Evolutionary conservation across 2,113 vertebrate species (phyloP), one percentile per base, ranked within the genome.

Genomic region (Rostratula benghalensis): DNA sequence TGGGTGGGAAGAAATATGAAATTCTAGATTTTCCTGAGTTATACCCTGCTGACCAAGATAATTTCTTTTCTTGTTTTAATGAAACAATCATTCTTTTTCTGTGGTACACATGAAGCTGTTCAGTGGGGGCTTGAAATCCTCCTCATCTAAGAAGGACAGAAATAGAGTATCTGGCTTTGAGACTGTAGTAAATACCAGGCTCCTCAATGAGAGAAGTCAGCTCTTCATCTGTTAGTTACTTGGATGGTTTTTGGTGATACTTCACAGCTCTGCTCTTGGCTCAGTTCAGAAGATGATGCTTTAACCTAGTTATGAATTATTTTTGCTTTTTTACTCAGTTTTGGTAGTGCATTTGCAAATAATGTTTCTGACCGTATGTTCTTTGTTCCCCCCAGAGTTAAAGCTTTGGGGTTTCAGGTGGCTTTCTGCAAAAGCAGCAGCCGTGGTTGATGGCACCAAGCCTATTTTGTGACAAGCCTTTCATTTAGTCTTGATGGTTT

Each of bases 401-500:
- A 91, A 73, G 48, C 67, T 30, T 70, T 74, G 70, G 90, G 89
- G 54, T 51, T 95, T 87, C 84, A 90, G 84, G 90, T 87, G 67
- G 22, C 70, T 95, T 88, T 88, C 90, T 73, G 41, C 61, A 93
- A 83, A 27, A 88, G 70, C 13, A 95, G 91, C 91, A 83, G 48
- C 65, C 83, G 35, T 63, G 59, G 31, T 39, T 68, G 54, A 21
- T 95, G 94, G 76, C 84, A 74, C 46, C 59, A 25, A 67, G 87
- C 91, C 95, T 64, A 0, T 82, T 95, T 81, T 80, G 80, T 94
- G 92, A 89, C 75, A 92, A 77, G 87, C 69, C 69, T 92, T 96
- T 92, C 73, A 70, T 82, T 90, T 83, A 95, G 92, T 54, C 82
- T 37, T 64, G 70, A 59, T 51, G 87, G 54, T 88, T 95, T 96